phyloP scores from a whole-genome alignment of 2,113 vertebrate genomes.

The Aphyosemion australe region DNA sequence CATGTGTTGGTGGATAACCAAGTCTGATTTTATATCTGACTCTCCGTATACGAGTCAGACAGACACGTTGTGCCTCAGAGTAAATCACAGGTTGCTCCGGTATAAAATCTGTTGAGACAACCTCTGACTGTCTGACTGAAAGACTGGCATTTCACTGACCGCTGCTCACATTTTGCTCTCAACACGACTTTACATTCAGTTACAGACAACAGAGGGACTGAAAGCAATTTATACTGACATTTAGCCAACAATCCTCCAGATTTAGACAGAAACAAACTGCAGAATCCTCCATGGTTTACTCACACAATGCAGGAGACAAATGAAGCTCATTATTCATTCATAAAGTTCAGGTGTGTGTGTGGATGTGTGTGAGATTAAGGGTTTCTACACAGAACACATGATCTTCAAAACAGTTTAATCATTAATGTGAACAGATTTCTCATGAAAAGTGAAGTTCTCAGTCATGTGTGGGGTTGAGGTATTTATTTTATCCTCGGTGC shows the following conservation, averaged over 20 bases:
- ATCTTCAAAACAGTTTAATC: too few relatives aligned
- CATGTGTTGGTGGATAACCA: too few relatives aligned
- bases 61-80: neutral
- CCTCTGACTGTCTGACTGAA: neutral
- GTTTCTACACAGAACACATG: too few relatives aligned
- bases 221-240: slow-evolving; percentile 25
- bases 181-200: slow-evolving; percentile 7
- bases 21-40: too few relatives aligned
- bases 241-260: slow-evolving; percentile 10
- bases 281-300: neutral
- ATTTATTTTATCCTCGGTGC: too few relatives aligned
- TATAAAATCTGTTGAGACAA: neutral
- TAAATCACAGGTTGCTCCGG: neutral
- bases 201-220: neutral
- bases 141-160: slow-evolving; percentile 24
- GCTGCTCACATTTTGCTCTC: slow-evolving; percentile 6
- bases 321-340: too few relatives aligned
- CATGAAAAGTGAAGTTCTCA: too few relatives aligned
- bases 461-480: too few relatives aligned
- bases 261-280: neutral
- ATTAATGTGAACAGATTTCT: too few relatives aligned
- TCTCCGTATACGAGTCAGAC: neutral
- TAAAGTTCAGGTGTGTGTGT: too few relatives aligned
- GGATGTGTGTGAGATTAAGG: too few relatives aligned
- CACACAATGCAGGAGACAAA: neutral